phyloP scores from a whole-genome alignment of 2,797 vertebrate genomes.

The Carapus acus region DNA sequence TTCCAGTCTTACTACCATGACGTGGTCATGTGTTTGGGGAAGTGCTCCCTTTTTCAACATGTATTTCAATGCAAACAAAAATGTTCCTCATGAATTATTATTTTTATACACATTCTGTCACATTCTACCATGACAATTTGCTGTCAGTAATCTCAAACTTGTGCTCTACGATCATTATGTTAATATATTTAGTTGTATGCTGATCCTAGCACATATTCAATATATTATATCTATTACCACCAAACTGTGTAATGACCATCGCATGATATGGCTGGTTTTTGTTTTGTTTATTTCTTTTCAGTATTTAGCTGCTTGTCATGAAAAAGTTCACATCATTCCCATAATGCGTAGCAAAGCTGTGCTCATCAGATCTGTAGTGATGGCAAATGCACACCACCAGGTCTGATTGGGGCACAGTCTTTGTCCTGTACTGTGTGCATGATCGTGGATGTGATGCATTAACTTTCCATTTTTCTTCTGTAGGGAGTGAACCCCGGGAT shows the following conservation, averaged over 20 bases:
- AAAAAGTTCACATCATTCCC: slow-evolving; percentile 57
- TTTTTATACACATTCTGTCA: slow-evolving; percentile 49
- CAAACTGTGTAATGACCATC: slow-evolving; percentile 47
- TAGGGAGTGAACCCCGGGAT: slow-evolving; percentile 95
- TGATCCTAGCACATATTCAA: slow-evolving; percentile 46
- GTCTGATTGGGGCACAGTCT: slow-evolving; percentile 55
- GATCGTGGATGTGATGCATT: slow-evolving; percentile 29
- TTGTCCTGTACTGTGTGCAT: slow-evolving; percentile 42
- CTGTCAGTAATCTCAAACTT: slow-evolving; percentile 54
- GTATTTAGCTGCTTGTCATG: slow-evolving; percentile 32
- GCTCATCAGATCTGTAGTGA: slow-evolving; percentile 59
- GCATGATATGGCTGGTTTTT: slow-evolving; percentile 66
- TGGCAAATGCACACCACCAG: slow-evolving; percentile 60
- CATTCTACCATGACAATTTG: slow-evolving; percentile 51
- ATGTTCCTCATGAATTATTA: slow-evolving; percentile 53
- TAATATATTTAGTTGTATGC: slow-evolving; percentile 40
- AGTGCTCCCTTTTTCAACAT: slow-evolving; percentile 32
- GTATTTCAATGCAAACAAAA: slow-evolving; percentile 53
- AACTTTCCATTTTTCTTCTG: slow-evolving; percentile 36
- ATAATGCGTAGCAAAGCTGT: slow-evolving; percentile 40
- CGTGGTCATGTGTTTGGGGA: slow-evolving; percentile 26
- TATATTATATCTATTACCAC: slow-evolving; percentile 30
- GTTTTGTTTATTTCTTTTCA: slow-evolving; percentile 43
- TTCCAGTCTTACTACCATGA: neutral
- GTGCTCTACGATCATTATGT: too few species aligned